A percentile compares a stretch with the other conserved stretches of the same genome.
These are phyloP conservation scores for Colletes latitarsis DNA, from an alignment of 1,140 invertebrate genomes.

Conservation along the genomic window DNA sequence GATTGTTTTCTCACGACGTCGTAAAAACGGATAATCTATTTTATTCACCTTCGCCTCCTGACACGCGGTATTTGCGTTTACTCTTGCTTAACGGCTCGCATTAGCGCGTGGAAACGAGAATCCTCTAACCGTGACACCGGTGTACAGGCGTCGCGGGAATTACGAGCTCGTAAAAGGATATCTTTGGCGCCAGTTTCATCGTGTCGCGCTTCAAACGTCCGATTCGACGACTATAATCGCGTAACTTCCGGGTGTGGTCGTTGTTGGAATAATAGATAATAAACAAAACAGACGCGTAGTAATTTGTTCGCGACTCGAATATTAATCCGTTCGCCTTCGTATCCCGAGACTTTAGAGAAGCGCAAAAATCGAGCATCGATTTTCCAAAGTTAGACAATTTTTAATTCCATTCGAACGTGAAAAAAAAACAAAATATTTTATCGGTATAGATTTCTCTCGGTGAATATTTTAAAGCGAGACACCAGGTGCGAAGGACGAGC, in stretches of 20 bases:
- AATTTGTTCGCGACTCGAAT: too few relatives aligned
- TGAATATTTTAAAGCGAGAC: neutral
- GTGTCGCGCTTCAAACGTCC: too few relatives aligned
- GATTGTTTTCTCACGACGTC: neutral
- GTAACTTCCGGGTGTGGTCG: neutral
- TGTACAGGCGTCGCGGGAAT: neutral
- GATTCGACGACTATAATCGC: neutral
- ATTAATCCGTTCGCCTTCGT: too few relatives aligned
- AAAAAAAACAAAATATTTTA: too few relatives aligned
- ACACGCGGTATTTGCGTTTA: neutral
- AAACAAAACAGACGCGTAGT: too few relatives aligned
- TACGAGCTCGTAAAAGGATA: neutral
- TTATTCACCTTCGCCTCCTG: neutral
- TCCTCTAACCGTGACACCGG: neutral
- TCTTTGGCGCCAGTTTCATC: neutral
- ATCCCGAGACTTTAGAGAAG: too few relatives aligned
- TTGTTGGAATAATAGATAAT: too few relatives aligned
- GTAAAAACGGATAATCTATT: conserved; percentile 12
- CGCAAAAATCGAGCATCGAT: too few relatives aligned
- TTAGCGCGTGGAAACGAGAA: neutral
- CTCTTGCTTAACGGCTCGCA: neutral
- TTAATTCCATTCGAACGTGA: too few relatives aligned
- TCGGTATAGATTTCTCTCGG: neutral
- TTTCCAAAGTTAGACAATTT: too few relatives aligned
- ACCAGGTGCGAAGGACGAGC: conserved; percentile 2